Evolutionary conservation across 2,113 vertebrate genomes (phyloP), one percentile per base, ranked within the genome.

Genomic region (Rousettus leschenaultii): DNA sequence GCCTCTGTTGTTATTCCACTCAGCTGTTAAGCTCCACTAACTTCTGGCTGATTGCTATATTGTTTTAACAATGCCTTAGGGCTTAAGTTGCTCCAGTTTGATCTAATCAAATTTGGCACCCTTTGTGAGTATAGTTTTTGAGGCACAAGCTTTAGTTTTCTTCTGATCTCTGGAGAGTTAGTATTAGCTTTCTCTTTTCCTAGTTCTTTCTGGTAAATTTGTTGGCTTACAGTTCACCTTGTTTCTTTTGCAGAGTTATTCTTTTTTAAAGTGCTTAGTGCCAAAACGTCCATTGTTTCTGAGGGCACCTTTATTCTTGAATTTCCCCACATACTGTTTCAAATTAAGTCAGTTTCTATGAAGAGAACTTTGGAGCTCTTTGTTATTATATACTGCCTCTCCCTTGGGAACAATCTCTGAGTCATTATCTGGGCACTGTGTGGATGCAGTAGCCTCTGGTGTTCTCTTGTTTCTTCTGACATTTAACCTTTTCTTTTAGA

Each of bases 251-350:
- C n/a, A n/a, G 86, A 79, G n/a, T 40, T 65, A 65, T 51, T 86
- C 63, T 89, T 28, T 30, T 88, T 45, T 89, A 63, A 88, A 63
- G 78, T 78, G 35, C 79, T 89, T 85, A 43, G 53, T 73, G 26
- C 63, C 73, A 93, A 93, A 85, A 73, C 57, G 53, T 28, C 79
- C 26, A 66, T 79, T 93, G 65, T 79, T 73, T 96, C 73, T 19
- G 61, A 80, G 65, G 57, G 38, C 43, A 80, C 33, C 28, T 8
- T 74, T 80, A 86, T 16, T 68, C 38, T 45, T 65, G 19, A 92
- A 51, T 43, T 84, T 53, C 24, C 28, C 40, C 66, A 80, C 48
- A 86, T 40, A 24, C 10, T 55, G 8, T 74, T 96, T 79, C 55
- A 85, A 79, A 89, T 79, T 79, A 55, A 63, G 38, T 74, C 80